A percentile compares a stretch with the other conserved stretches of the same genome.
Evolutionary conservation across 2,113 vertebrate genomes (phyloP).

Genomic region (Patagioenas fasciata): DNA sequence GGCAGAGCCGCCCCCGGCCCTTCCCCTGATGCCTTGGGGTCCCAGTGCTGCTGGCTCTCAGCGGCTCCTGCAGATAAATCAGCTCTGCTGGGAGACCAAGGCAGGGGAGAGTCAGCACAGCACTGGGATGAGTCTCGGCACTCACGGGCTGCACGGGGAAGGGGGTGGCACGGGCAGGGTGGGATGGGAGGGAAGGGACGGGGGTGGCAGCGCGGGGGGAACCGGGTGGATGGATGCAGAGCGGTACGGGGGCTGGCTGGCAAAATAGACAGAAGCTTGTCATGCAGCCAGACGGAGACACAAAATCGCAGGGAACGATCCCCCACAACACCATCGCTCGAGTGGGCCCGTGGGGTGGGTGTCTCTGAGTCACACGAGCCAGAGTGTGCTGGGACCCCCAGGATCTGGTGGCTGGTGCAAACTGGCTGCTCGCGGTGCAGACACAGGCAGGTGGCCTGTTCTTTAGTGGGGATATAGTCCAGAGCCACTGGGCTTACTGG

Average conservation of each 20-base stretch:
- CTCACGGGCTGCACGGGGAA: background rate
- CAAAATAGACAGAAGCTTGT: background rate
- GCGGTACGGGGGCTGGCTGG: background rate
- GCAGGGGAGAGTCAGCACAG: background rate
- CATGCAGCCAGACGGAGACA: background rate
- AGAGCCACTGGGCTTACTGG: background rate
- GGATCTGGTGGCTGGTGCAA: background rate
- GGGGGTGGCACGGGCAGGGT: background rate
- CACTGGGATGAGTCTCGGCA: background rate
- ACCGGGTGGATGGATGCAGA: background rate
- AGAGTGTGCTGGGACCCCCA: background rate
- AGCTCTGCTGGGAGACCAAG: no score
- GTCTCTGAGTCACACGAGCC: background rate
- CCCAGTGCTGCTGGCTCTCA: fast-evolving
- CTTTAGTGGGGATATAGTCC: background rate
- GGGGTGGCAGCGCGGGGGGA: background rate
- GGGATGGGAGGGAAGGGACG: background rate
- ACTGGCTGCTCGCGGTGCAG: fast-evolving
- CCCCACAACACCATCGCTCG: background rate
- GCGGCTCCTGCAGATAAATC: background rate
- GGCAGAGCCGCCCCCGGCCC: background rate
- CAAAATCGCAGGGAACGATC: background rate
- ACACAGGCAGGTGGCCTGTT: background rate
- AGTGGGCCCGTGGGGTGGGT: background rate
- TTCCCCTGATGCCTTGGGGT: background rate